These are phyloP conservation scores for Stictonetta naevosa DNA, from an alignment of 2,113 vertebrate species.

Conservation along the genomic window DNA sequence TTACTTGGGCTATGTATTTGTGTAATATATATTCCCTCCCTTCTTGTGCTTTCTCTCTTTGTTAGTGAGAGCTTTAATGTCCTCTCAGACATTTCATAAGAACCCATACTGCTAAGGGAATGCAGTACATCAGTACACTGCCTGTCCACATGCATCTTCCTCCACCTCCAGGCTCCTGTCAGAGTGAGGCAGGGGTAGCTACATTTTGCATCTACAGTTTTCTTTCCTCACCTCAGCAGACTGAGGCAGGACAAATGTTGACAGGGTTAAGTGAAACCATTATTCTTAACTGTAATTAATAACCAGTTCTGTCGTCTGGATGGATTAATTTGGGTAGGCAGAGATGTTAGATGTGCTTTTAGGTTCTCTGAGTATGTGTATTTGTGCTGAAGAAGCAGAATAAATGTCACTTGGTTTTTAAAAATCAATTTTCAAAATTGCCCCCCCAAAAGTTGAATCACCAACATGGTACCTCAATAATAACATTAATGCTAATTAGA, in stretches of 20 bases:
- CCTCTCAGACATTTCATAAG: background rate
- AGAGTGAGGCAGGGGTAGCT: background rate
- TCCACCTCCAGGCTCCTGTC: background rate
- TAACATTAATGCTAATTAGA: background rate
- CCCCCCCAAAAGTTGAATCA: background rate
- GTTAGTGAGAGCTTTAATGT: background rate
- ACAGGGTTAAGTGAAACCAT: rapidly evolving
- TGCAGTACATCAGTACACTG: background rate
- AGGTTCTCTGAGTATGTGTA: background rate
- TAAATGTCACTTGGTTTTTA: background rate
- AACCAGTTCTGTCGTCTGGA: background rate
- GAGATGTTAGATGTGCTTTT: background rate
- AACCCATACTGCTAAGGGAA: background rate
- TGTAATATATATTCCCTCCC: background rate
- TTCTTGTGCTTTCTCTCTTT: background rate
- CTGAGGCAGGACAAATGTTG: background rate
- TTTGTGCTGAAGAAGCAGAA: background rate
- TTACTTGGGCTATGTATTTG: background rate
- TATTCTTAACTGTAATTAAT: background rate
- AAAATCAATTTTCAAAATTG: background rate
- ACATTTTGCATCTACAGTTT: background rate
- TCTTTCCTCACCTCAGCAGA: background rate
- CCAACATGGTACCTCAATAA: background rate
- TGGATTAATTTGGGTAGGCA: background rate
- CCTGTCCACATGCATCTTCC: background rate